Percentiles rank a stretch among this genome's conserved stretches.
phyloP scores from a whole-genome alignment of 2,113 vertebrate genomes.

The Bostrychus sinensis region DNA sequence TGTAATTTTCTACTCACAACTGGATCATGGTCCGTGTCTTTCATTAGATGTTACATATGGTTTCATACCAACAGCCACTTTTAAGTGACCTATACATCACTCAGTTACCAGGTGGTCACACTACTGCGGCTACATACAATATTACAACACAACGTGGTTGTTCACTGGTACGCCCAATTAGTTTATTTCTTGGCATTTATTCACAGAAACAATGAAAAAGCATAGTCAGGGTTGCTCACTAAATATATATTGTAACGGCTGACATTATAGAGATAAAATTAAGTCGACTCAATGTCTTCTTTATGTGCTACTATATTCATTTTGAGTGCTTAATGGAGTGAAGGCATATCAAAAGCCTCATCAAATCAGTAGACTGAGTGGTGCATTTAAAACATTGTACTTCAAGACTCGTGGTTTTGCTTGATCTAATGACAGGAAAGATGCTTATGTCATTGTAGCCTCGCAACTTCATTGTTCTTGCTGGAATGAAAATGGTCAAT shows the following conservation, averaged over 20 bases:
- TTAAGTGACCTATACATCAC: too few relatives aligned
- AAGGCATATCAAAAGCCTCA: conserved; percentile 68
- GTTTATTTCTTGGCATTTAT: background rate
- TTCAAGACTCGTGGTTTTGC: conserved; percentile 58
- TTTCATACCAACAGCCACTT: too few relatives aligned
- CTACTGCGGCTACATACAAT: background rate
- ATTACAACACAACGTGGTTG: too few relatives aligned
- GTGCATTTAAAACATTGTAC: conserved; percentile 65
- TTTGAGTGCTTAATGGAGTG: conserved; percentile 67
- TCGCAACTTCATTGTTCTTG: conserved; percentile 64
- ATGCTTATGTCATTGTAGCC: conserved; percentile 53
- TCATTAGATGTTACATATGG: too few relatives aligned
- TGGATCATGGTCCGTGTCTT: too few relatives aligned
- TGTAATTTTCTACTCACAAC: background rate
- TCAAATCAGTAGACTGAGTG: conserved; percentile 65
- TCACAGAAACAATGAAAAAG: background rate
- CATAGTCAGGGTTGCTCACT: conserved; percentile 2
- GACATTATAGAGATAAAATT: conserved; percentile 49
- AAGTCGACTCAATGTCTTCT: conserved; percentile 56
- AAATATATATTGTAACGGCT: conserved; percentile 25
- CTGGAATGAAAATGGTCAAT: conserved; percentile 55
- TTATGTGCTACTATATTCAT: conserved; percentile 60
- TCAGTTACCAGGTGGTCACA: too few relatives aligned
- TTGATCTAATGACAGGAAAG: conserved; percentile 65
- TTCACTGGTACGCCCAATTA: background rate